These are phyloP conservation scores for Knipowitschia caucasica DNA, from an alignment of 2,797 vertebrate species.

Conservation along the genomic window DNA sequence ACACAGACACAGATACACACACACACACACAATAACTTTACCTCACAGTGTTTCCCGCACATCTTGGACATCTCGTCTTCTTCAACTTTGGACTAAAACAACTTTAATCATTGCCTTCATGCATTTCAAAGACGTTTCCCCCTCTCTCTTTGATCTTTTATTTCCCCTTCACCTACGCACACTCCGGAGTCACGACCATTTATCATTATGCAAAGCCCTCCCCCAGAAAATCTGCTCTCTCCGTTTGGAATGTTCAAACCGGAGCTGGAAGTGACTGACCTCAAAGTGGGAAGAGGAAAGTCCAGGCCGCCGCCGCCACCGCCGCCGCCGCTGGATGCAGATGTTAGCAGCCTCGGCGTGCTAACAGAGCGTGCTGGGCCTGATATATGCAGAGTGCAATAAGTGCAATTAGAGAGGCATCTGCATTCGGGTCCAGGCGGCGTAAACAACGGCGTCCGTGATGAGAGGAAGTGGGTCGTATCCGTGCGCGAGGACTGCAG, in stretches of 20 bases:
- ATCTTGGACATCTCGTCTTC: slow-evolving; percentile 22
- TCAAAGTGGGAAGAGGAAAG: slow-evolving; percentile 34
- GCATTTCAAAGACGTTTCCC: slow-evolving; percentile 57
- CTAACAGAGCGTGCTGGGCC: slow-evolving; percentile 38
- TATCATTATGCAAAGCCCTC: slow-evolving; percentile 63
- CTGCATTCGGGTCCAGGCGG: slow-evolving; percentile 13
- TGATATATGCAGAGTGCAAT: slow-evolving; percentile 53
- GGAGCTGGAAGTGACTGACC: slow-evolving; percentile 53
- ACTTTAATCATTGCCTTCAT: slow-evolving; percentile 49
- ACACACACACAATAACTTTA: too few relatives aligned
- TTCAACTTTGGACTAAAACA: slow-evolving; percentile 41
- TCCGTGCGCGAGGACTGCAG: not conserved
- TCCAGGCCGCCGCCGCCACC: slow-evolving; percentile 5
- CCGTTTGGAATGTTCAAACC: slow-evolving; percentile 48
- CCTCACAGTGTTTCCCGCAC: slow-evolving; percentile 39
- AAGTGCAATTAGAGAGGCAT: slow-evolving; percentile 45
- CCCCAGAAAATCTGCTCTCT: slow-evolving; percentile 46
- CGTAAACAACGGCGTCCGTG: slow-evolving; percentile 22
- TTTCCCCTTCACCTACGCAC: slow-evolving; percentile 62
- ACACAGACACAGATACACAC: too few relatives aligned
- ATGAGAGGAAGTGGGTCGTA: not conserved
- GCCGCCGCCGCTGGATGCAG: not conserved
- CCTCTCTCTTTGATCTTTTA: slow-evolving; percentile 65
- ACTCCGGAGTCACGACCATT: slow-evolving; percentile 67
- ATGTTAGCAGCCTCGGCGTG: not conserved